These are phyloP conservation scores for Heterodera carotae DNA, from an alignment of 1,140 invertebrate genomes.

Conservation along the genomic window DNA sequence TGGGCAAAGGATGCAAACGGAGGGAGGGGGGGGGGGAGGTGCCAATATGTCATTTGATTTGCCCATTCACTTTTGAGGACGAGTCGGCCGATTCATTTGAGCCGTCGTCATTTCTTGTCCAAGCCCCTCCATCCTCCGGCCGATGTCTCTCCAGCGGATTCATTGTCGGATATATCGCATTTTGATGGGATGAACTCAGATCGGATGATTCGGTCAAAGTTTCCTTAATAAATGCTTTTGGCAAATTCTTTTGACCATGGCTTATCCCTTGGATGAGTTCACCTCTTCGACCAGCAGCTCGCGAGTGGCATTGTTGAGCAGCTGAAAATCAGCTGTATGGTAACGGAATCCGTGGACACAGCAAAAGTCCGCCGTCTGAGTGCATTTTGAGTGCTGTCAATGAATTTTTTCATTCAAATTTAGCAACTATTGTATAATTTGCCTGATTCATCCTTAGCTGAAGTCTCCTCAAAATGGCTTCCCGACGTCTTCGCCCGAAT, in stretches of 20 bases:
- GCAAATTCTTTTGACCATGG: slow-evolving; percentile 26
- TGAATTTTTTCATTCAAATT: not conserved
- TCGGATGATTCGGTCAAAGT: slow-evolving; percentile 33
- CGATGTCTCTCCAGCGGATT: not conserved
- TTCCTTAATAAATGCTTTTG: slow-evolving; percentile 24
- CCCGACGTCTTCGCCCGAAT: slow-evolving; percentile 49
- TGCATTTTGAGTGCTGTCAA: slow-evolving; percentile 43
- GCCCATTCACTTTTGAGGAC: slow-evolving; percentile 9
- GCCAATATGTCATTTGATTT: not conserved
- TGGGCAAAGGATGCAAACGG: not conserved
- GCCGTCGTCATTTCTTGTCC: not conserved
- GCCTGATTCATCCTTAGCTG: slow-evolving; percentile 49
- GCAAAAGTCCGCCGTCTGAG: slow-evolving; percentile 52
- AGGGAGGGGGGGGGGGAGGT: not conserved
- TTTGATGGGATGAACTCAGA: not conserved
- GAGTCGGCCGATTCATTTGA: not conserved
- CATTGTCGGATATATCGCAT: not conserved
- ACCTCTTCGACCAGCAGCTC: slow-evolving; percentile 47
- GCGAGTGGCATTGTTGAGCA: slow-evolving; percentile 22
- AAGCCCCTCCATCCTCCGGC: not conserved
- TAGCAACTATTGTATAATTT: slow-evolving; percentile 14
- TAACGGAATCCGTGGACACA: slow-evolving; percentile 24
- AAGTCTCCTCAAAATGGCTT: slow-evolving; percentile 43
- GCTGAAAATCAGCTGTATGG: slow-evolving; percentile 17
- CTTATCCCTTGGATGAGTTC: slow-evolving; percentile 9